phyloP scores from a whole-genome alignment of 2,888 invertebrate genomes.

The Listrodromus nycthemerus region DNA sequence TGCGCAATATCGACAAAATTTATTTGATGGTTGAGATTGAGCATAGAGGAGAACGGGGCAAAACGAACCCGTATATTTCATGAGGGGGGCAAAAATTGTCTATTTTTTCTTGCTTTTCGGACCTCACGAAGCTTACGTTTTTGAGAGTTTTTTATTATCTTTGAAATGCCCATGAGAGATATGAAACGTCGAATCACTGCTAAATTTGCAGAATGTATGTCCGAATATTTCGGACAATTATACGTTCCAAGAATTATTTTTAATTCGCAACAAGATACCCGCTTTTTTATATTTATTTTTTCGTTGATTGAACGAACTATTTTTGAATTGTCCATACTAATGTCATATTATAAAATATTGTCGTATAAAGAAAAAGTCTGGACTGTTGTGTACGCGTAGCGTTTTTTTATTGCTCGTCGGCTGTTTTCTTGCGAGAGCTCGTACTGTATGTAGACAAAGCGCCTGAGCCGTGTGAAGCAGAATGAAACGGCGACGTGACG shows the following conservation, averaged over 20 bases:
- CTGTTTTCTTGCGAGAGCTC: not conserved
- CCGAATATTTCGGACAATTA: too few relatives aligned
- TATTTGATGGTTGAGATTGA: not conserved
- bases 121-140: not conserved
- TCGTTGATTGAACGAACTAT: not conserved
- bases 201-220: too few relatives aligned
- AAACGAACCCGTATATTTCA: conserved; percentile 1
- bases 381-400: not conserved
- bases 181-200: too few relatives aligned
- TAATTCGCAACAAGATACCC: not conserved
- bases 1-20: not conserved
- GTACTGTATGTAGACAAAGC: not conserved
- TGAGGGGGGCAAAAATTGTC: not conserved
- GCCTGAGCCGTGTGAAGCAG: not conserved
- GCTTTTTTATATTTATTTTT: not conserved
- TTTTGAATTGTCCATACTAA: not conserved
- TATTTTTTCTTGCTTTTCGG: not conserved
- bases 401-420: not conserved
- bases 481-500: not conserved
- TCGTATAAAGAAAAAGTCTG: not conserved
- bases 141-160: not conserved
- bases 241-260: not conserved
- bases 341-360: not conserved
- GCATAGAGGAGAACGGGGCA: not conserved
- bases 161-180: too few relatives aligned